A percentile compares a stretch with the other conserved stretches of the same genome.
These are phyloP conservation scores for Carassius carassius DNA, from an alignment of 2,113 vertebrate genomes.

Conservation along the genomic window DNA sequence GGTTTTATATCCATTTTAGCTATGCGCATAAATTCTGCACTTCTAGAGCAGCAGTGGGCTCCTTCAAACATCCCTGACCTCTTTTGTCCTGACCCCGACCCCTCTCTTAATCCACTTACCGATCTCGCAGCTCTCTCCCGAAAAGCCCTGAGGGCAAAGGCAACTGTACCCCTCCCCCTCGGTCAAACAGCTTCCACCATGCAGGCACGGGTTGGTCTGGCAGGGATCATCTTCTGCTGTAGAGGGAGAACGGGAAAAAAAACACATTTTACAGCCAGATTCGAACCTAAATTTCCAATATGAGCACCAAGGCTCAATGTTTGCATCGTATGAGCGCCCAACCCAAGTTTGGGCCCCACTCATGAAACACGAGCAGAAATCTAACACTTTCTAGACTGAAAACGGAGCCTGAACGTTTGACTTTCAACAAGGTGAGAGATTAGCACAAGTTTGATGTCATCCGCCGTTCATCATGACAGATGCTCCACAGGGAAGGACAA, in stretches of 20 bases:
- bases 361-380: background rate
- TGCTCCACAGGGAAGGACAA: conserved; percentile 61
- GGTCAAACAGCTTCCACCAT: conserved; percentile 86
- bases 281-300: background rate
- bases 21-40: conserved; percentile 6
- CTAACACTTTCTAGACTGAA: background rate
- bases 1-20: conserved; percentile 1
- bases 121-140: conserved; percentile 95
- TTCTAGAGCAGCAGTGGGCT: background rate
- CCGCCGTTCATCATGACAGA: conserved; percentile 65
- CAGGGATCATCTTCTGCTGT: conserved; percentile 82
- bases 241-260: conserved; percentile 37
- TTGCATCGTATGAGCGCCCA: background rate
- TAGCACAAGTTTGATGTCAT: conserved; percentile 57
- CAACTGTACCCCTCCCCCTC: conserved; percentile 87
- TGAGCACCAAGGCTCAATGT: background rate
- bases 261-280: background rate
- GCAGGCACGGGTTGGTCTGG: conserved; percentile 89
- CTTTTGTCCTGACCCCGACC: conserved; percentile 48
- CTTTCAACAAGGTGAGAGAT: conserved; percentile 67
- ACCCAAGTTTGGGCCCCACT: background rate
- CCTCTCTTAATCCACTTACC: conserved; percentile 76
- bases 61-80: conserved; percentile 47
- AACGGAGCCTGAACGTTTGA: conserved; percentile 44
- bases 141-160: conserved; percentile 86